phyloP scores from a whole-genome alignment of 2,113 vertebrate species.

The Upupa epops region DNA sequence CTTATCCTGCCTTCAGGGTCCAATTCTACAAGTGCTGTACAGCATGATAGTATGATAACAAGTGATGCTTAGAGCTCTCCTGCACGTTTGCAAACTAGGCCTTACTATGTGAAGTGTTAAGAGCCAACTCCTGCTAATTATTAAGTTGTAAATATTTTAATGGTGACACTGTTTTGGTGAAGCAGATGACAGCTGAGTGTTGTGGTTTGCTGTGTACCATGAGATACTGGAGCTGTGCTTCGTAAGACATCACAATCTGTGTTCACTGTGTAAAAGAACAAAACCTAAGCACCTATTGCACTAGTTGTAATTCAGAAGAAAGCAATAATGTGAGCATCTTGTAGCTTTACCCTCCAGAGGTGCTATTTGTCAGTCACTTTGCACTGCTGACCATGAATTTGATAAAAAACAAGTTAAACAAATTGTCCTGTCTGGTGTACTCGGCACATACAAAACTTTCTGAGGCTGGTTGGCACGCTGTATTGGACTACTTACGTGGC shows the following conservation, averaged over 20 bases:
- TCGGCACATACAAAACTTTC: not conserved
- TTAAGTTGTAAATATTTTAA: no score
- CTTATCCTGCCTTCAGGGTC: not conserved
- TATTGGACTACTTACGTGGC: not conserved
- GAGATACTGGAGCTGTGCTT: not conserved
- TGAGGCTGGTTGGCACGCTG: not conserved
- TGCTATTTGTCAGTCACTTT: slow-evolving; percentile 11
- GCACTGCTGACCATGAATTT: not conserved
- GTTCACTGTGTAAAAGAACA: not conserved
- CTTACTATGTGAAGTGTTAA: not conserved
- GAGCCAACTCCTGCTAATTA: no score
- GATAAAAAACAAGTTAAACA: not conserved
- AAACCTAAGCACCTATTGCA: not conserved
- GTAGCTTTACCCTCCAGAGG: not conserved
- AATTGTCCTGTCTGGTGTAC: not conserved
- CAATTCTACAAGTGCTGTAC: not conserved
- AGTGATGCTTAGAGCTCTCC: not conserved
- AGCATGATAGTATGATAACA: not conserved
- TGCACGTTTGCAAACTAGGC: not conserved
- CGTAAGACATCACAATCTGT: not conserved
- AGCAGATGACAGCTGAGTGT: not conserved
- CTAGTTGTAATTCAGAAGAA: not conserved
- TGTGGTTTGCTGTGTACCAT: not conserved
- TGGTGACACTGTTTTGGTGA: not conserved
- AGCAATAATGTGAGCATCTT: slow-evolving; percentile 28